phyloP scores from a whole-genome alignment of 2,888 invertebrate species.

The Athalia rosae region DNA sequence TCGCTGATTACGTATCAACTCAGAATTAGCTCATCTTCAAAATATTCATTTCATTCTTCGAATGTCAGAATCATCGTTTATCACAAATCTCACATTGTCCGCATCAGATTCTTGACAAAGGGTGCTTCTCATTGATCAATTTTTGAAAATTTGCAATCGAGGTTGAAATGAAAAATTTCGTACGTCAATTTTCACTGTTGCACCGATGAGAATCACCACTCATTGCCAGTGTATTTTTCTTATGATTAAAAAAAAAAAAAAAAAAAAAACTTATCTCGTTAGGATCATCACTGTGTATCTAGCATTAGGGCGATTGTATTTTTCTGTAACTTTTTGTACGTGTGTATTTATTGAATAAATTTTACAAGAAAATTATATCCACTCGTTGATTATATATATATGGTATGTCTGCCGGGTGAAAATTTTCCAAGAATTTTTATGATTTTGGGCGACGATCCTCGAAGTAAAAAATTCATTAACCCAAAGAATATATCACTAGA shows the following conservation, averaged over 20 bases:
- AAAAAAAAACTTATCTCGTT: neutral
- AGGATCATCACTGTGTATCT: neutral
- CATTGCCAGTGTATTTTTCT: too few species aligned
- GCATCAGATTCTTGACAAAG: neutral
- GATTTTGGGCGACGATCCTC: too few species aligned
- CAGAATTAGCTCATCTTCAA: conserved; percentile 9
- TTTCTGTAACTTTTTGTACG: conserved; percentile 7
- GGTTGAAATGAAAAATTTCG: too few species aligned
- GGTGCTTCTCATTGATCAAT: conserved; percentile 1
- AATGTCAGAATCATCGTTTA: conserved; percentile 11
- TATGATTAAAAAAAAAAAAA: too few species aligned
- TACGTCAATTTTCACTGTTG: too few species aligned
- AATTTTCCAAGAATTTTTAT: too few species aligned
- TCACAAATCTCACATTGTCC: conserved; percentile 2
- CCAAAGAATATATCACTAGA: too few species aligned
- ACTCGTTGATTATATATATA: too few species aligned
- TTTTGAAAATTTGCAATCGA: conserved; percentile 9
- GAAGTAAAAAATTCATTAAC: too few species aligned
- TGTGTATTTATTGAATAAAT: conserved; percentile 43
- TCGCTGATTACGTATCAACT: conserved; percentile 6
- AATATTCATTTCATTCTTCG: conserved; percentile 23
- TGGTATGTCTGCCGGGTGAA: too few species aligned
- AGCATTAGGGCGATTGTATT: neutral
- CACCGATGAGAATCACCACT: too few species aligned
- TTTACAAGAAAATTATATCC: conserved; percentile 6